Base-by-base conservation (phyloP, 1,140 invertebrate genomes). In the Drosophila chauvacae region DNA sequence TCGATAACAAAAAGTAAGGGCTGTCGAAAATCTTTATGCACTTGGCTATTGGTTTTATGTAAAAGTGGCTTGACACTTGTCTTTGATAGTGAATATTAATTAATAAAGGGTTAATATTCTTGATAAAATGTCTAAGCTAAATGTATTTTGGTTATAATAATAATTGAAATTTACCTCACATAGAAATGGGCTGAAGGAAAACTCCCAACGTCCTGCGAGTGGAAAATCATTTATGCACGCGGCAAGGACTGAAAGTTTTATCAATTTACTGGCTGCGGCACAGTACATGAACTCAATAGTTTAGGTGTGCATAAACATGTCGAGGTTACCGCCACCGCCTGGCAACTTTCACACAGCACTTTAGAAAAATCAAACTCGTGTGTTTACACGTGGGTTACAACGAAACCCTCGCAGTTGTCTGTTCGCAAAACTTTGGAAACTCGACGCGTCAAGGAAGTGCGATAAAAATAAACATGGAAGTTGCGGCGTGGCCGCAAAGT, bases 391-490 rank as follows among this genome's bases (percentile, higher is more conserved):
- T 58, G 68, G 42, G 44, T 26, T 11, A 10, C 42, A 5, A 55
- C 33, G 20, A 44, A 41, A 33, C 18, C 41, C 37, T 45, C 18
- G 47, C 71, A 76, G 61, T 47, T 76, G 70, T 66, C 60, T 58
- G 42, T 50, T 39, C 45, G 44, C 35, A 48, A 78, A 79, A 79
- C 75, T 79, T 79, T 71, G 33, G 39, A 51, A 71, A 78, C 65
- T 77, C 53, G 59, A 59, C 65, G 66, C 75, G 55, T 79, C 58
- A 72, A 60, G 76, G 77, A 80, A 80, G 77, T 80, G 76, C 68
- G 77, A 80, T 80, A 80, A 80, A 80, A 80, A 79, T 79, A 80
- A 80, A 80, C 76, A 80, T 60, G 50, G 42, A 72, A 79, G 48
- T 79, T 77, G 44, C 45, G 64, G 51, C 20, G 35, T 11, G 37